These are phyloP conservation scores for Petrolisthes cinctipes DNA, from an alignment of 2,888 invertebrate genomes.

Conservation along the genomic window DNA sequence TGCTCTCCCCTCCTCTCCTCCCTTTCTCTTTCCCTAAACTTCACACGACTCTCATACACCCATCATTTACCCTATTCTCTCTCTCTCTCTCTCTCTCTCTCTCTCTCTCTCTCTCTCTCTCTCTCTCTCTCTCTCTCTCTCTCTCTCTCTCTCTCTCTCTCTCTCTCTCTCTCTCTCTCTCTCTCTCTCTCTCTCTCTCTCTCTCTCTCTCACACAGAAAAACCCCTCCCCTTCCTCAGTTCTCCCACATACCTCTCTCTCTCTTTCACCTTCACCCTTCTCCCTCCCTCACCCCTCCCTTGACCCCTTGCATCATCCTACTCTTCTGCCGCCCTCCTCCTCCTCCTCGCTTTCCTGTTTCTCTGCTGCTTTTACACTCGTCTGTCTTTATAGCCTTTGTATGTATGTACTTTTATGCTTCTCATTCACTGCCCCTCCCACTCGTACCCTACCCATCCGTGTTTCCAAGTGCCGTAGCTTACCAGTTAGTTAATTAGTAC, in stretches of 20 bases:
- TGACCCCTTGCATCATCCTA: neutral
- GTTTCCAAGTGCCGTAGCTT: no score
- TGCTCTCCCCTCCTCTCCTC: neutral
- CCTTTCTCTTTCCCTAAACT: neutral
- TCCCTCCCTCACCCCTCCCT: neutral
- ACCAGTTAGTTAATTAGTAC: no score
- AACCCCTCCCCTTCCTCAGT: neutral
- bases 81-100: neutral
- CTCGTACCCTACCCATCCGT: no score
- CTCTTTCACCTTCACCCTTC: neutral
- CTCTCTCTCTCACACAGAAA: neutral
- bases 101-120: neutral
- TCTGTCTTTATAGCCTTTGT: neutral
- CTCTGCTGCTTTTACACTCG: neutral
- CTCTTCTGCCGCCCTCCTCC: neutral
- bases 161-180: neutral
- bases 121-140: neutral
- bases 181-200: neutral
- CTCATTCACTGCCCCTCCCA: neutral
- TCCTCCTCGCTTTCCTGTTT: neutral
- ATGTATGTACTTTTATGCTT: no score
- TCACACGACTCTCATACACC: no score
- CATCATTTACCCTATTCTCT: neutral
- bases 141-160: neutral
- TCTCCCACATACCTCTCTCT: neutral